Conservation (phyloP, 2,888 invertebrate species). For the Drosophila mayaguana region DNA sequence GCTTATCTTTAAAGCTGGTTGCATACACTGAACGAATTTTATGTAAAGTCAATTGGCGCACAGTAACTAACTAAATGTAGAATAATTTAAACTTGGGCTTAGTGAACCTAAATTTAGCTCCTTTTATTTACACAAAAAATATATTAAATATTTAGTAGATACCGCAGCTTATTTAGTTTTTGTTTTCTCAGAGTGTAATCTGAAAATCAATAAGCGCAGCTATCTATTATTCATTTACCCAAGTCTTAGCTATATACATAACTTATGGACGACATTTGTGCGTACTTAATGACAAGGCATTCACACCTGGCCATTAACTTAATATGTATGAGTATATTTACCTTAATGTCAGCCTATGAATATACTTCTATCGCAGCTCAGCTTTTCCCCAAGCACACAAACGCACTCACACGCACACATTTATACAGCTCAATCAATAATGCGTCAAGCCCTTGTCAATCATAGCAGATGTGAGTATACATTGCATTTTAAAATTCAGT, state of each 20-base stretch:
- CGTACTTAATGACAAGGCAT: conserved; percentile 31
- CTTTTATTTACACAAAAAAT: background rate
- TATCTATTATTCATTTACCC: conserved; percentile 18
- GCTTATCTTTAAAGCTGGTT: conserved; percentile 43
- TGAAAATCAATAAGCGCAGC: conserved; percentile 43
- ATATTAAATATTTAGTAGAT: background rate
- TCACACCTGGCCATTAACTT: conserved; percentile 45
- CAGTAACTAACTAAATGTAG: background rate
- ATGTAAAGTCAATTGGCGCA: background rate
- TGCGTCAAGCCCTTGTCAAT: conserved; percentile 51
- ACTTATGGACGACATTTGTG: conserved; percentile 22
- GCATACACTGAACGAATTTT: conserved; percentile 7
- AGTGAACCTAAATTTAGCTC: background rate
- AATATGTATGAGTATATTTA: conserved; percentile 20
- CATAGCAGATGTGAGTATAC: conserved; percentile 20
- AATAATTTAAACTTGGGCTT: background rate
- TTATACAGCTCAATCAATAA: conserved; percentile 46
- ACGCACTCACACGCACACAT: background rate
- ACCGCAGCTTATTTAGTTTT: background rate
- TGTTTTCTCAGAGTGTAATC: conserved; percentile 27
- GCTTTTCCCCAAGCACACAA: background rate
- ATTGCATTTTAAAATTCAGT: conserved; percentile 33
- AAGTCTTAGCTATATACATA: conserved; percentile 29
- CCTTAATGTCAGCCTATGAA: conserved; percentile 11
- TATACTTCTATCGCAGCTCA: background rate